Percentiles rank a stretch among this genome's conserved stretches.
Conservation (phyloP, 1,140 invertebrate species). For the Plectrocnemia conspersa region DNA sequence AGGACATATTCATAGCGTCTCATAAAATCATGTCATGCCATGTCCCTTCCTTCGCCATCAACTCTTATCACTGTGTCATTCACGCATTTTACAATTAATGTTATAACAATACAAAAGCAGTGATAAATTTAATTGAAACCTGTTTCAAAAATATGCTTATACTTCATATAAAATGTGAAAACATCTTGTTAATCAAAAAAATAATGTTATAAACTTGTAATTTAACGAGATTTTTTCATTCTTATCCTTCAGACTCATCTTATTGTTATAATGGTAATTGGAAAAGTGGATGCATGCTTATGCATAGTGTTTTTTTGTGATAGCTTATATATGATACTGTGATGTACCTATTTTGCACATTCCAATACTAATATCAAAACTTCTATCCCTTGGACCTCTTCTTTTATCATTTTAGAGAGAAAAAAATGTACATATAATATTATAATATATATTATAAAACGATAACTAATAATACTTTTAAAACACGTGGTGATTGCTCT, state of each 20-base stretch:
- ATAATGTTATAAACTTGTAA: too few relatives aligned
- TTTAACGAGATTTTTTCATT: too few relatives aligned
- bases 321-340: conserved; percentile 28
- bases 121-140: not conserved
- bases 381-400: not conserved
- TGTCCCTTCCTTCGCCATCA: conserved; percentile 27
- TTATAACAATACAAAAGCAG: conserved; percentile 15
- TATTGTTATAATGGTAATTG: conserved; percentile 21
- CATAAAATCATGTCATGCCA: conserved; percentile 34
- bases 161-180: too few relatives aligned
- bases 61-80: conserved; percentile 32
- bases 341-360: conserved; percentile 16
- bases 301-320: conserved; percentile 31
- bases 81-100: conserved; percentile 29
- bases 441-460: conserved; percentile 6
- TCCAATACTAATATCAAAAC: conserved; percentile 1
- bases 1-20: conserved; percentile 33
- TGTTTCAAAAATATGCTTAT: too few relatives aligned
- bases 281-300: conserved; percentile 33
- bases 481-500: conserved; percentile 21
- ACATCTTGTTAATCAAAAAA: too few relatives aligned
- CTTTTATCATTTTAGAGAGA: not conserved
- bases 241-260: too few relatives aligned
- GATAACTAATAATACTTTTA: conserved; percentile 1
- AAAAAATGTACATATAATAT: not conserved